Base-by-base conservation (phyloP, 2,888 invertebrate species). In the Galerucella pusilla region DNA sequence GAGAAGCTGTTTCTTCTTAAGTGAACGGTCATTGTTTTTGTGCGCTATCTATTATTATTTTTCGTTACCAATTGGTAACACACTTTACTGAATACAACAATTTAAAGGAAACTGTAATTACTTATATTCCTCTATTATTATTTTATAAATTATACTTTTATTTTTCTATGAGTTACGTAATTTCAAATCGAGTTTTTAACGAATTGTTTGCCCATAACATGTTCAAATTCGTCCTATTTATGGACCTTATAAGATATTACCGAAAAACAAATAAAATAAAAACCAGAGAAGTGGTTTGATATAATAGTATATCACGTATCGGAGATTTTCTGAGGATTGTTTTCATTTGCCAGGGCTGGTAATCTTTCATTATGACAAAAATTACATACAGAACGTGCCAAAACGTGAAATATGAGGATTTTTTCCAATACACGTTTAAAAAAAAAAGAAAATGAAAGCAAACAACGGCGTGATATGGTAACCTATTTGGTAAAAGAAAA, bases 331-430 rank as follows among this genome's bases (percentile, higher is more conserved):
- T 42, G 16, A 52, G 60, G 52, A 16, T 70, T 52, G 66, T 61
- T 72, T 69, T 63, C 60, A 63, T n/a, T 75, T 74, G 12, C 64
- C 46, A 68, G 67, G 54, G 46, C 71, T 57, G 59, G 75, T 77
- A 75, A 75, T 75, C 75, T 75, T 67, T 74, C 76, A 76, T 75
- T 70, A 72, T 66, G 73, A 64, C 72, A 64, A 63, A 68, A 75
- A 77, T 68, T 75, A 73, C 75, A 73, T 77, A 75, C 57, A 63
- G 63, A 75, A 77, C 77, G 77, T 77, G 77, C 73, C 73, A 28
- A 57, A 73, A 59, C 45, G 70, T 67, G 42, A 54, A 76, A 68
- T 61, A 70, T 52, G 52, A 52, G 67, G 73, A 76, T 76, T 66
- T 60, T 68, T 68, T 16, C 46, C 42, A 20, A 12, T 59, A 25